Base-by-base conservation (phyloP, 2,113 vertebrate species). In the Ariopsis seemanni region DNA sequence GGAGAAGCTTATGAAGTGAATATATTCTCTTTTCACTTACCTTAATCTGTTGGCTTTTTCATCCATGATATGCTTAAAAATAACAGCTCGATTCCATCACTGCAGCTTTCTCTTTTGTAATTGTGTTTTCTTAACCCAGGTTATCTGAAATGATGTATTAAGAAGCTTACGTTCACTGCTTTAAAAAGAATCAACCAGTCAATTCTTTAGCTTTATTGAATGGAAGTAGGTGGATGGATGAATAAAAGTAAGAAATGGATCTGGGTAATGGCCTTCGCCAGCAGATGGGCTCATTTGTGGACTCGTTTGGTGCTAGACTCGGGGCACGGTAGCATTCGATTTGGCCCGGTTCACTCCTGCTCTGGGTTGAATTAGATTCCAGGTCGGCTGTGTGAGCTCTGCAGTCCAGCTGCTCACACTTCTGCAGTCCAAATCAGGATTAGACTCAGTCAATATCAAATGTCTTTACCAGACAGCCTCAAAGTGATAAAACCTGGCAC, bases 241-340 rank as follows among this genome's bases (percentile, higher is more conserved):
- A 48, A 62, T 85, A 52, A 34, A 74, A 50, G 50, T 58, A 74
- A 87, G 65, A 78, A 85, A 82, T 71, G 80, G 83, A 85, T 85
- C 83, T 83, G 30, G 58, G 83, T 85, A 85, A 86, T 86, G 78
- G 75, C 27, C 81, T 67, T 63, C 71, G 78, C 27, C 57, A 82
- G 75, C 89, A 90, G 89, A 90, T 90, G 89, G 87, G 89, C 87
- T 87, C 60, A 90, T 87, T 84, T 81, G 75, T 27, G 85, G 74
- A 55, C 87, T 84, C 22, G 42, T 81, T 82, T 86, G 84, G 87
- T 69, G 65, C 67, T 78, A 86, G 82, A 87, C 85, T 82, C 82
- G 30, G 78, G 87, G 78, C 78, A 50, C 58, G 20, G 78, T 63
- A 30, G 67, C 79, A 81, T 60, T 85, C 27, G 63, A 87, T 63